Evolutionary conservation across 2,888 invertebrate genomes (phyloP).

Genomic region (Therioaphis trifolii): DNA sequence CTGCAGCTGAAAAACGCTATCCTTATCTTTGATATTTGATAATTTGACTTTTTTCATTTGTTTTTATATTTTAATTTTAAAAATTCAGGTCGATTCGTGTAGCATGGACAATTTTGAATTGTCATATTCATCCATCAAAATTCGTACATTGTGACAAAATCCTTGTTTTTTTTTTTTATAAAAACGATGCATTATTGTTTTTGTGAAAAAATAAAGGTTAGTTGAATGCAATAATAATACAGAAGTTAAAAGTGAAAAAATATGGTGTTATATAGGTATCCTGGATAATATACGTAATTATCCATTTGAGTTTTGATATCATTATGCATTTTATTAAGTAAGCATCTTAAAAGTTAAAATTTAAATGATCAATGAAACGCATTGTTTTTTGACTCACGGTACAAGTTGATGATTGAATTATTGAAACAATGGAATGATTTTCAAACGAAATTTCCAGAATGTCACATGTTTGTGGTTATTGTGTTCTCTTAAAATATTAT

Average conservation of each 20-base stretch:
- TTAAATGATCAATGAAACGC: neutral
- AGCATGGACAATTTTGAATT: too few species aligned
- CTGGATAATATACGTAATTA: too few species aligned
- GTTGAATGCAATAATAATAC: neutral
- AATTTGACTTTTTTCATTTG: too few species aligned
- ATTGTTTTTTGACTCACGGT: neutral
- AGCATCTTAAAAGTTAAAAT: too few species aligned
- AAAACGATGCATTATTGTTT: neutral
- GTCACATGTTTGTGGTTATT: neutral
- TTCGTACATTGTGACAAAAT: neutral
- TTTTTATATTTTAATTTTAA: too few species aligned
- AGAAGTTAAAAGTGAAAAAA: neutral
- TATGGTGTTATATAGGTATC: neutral
- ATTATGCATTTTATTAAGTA: conserved; percentile 1
- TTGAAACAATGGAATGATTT: conserved; percentile 1
- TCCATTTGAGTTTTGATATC: too few species aligned
- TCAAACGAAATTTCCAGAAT: neutral
- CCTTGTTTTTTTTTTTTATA: neutral
- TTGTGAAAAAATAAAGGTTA: neutral
- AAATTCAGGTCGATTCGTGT: too few species aligned
- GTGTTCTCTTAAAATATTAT: neutral
- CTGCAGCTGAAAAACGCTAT: too few species aligned
- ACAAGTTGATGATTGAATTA: neutral
- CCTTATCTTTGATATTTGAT: too few species aligned
- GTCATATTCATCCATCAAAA: too few species aligned